Evolutionary conservation across 2,888 invertebrate genomes (phyloP), one percentile per base, ranked within the genome.

Genomic region (Hyles lineata): DNA sequence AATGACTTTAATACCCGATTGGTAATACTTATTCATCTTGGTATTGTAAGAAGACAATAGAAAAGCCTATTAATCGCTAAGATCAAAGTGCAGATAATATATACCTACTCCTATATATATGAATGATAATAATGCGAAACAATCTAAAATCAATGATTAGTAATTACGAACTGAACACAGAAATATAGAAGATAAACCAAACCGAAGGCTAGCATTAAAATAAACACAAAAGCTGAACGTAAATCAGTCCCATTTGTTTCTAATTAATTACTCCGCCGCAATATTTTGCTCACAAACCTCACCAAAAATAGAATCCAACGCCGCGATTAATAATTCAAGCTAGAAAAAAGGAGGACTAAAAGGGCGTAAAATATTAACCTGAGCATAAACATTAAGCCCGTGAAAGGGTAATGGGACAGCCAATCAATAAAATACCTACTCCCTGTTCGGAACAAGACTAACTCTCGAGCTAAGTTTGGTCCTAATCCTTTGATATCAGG

Each of bases 361-460:
- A 63, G 43, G 35, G n/a, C 35, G 43, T 63, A 63, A 63, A 43
- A 35, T 63, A 63, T 63, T 63, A 60, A 63, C 43, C n/a, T 21
- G n/a, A n/a, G 32, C 32, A 32, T 32, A 62, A 62, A 62, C 63
- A 63, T 61, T 61, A 63, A 63, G 63, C 21, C 43, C 35, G 21
- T 21, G 9, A 35, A 50, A 43, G 67, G 67, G 23, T 67, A 67
- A 67, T 67, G 67, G 67, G 50, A 17, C 23, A 50, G 50, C 21
- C 43, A 67, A 67, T 67, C 67, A 23, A 67, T 50, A 67, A 43
- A 67, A 67, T 50, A 50, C 67, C 67, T 23, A 43, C 43, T 67
- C 43, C 19, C 50, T 17, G 43, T 50, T 43, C 67, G 23, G 25
- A 67, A 50, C 23, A 67, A 67, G 23, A 15, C 50, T 7, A 43